Evolutionary conservation across 2,797 vertebrate genomes (phyloP).

Genomic region (Schizothorax lantsangensis): DNA sequence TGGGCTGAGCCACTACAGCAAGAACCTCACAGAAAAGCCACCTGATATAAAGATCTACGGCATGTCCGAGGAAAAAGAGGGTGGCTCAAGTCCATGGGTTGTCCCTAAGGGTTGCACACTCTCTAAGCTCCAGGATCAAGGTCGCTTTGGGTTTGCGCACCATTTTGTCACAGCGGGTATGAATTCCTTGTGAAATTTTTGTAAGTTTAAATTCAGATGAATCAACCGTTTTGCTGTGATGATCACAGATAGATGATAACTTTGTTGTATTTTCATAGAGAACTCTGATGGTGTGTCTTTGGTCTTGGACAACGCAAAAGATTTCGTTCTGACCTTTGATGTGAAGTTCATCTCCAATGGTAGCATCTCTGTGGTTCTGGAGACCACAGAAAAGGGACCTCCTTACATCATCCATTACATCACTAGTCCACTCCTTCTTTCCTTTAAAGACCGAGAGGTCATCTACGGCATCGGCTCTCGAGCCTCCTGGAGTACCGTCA

Average conservation of each 20-base stretch:
- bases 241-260: background rate
- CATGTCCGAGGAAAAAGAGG: conserved; percentile 72
- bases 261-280: conserved; percentile 68
- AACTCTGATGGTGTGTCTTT: conserved; percentile 82
- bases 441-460: conserved; percentile 80
- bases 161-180: conserved; percentile 83
- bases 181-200: background rate
- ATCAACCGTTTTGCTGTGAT: background rate
- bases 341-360: conserved; percentile 84
- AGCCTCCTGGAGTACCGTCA: conserved; percentile 81
- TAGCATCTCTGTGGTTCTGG: conserved; percentile 84
- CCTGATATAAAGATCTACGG: conserved; percentile 83
- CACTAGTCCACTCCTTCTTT: conserved; percentile 80
- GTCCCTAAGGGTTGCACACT: conserved; percentile 82
- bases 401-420: conserved; percentile 84
- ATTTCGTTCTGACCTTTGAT: conserved; percentile 86
- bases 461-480: conserved; percentile 83
- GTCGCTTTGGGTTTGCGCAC: conserved; percentile 74
- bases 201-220: background rate
- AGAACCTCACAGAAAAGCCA: conserved; percentile 85
- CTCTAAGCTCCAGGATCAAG: conserved; percentile 74
- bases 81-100: conserved; percentile 66
- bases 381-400: conserved; percentile 84
- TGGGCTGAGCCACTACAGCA: conserved; percentile 88
- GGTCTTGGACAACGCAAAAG: conserved; percentile 80